These are phyloP conservation scores for Drosophila ogumai DNA, from an alignment of 1,140 invertebrate species.

Conservation along the genomic window DNA sequence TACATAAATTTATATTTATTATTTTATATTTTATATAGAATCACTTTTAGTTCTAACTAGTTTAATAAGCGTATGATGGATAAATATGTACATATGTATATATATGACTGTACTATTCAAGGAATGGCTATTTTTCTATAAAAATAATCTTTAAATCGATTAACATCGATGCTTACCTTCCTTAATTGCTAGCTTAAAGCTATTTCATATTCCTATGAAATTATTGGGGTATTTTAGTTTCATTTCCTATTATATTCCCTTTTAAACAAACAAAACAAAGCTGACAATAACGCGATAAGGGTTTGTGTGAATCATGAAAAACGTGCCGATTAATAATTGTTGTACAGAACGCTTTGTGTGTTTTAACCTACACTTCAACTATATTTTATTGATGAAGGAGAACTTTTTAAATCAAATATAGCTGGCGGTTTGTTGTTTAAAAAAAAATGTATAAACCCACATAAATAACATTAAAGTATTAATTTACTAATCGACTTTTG, in stretches of 20 bases:
- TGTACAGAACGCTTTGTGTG: neutral
- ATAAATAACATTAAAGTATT: too few species aligned
- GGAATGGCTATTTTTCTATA: too few species aligned
- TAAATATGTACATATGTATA: too few species aligned
- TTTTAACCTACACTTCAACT: neutral
- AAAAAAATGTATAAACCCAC: too few species aligned
- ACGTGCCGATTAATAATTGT: neutral
- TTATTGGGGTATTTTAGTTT: neutral
- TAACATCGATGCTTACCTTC: neutral
- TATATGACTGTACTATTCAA: too few species aligned
- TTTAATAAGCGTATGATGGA: too few species aligned
- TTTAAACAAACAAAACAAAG: neutral
- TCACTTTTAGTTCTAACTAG: neutral
- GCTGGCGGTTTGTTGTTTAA: too few species aligned
- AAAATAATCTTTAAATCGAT: neutral
- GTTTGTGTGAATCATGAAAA: slow-evolving; percentile 6
- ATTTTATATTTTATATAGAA: neutral
- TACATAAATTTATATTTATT: neutral
- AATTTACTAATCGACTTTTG: too few species aligned
- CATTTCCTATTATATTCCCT: neutral
- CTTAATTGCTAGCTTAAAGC: neutral
- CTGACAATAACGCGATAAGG: neutral
- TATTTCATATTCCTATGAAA: neutral
- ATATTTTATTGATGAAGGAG: neutral
- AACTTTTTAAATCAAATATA: neutral